phyloP scores from a whole-genome alignment of 2,797 vertebrate species.

The Australoheros facetus region DNA sequence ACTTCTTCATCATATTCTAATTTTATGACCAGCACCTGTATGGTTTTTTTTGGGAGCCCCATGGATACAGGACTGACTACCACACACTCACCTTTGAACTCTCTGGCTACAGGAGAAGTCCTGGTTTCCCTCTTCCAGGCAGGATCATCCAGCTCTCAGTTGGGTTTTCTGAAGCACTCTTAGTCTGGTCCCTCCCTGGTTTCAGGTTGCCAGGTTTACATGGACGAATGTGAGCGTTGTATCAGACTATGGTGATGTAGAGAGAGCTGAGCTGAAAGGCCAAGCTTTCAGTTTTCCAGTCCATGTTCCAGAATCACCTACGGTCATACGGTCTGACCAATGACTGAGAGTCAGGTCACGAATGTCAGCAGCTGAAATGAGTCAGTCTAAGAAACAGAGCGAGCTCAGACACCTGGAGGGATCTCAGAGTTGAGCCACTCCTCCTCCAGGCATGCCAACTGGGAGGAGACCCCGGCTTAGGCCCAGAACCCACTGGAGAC shows the following conservation, averaged over 20 bases:
- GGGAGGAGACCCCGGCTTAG: background rate
- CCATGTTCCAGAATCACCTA: background rate
- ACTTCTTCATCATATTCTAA: too few relatives aligned
- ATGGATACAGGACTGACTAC: background rate
- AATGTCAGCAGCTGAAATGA: background rate
- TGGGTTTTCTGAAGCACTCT: too few relatives aligned
- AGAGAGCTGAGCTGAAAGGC: background rate
- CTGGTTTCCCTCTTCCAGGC: too few relatives aligned
- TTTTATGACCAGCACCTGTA: too few relatives aligned
- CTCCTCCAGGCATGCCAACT: background rate
- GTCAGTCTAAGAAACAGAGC: too few relatives aligned
- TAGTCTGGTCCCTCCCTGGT: too few relatives aligned
- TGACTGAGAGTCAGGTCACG: background rate
- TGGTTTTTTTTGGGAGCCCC: background rate
- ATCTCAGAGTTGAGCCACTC: background rate
- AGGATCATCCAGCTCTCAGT: too few relatives aligned
- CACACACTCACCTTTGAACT: background rate
- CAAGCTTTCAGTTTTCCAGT: too few relatives aligned
- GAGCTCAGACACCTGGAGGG: background rate
- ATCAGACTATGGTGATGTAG: background rate
- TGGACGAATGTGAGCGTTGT: background rate
- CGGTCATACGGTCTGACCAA: background rate
- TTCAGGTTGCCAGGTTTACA: background rate
- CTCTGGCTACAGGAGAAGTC: too few relatives aligned
- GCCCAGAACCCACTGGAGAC: background rate